Base-by-base conservation (phyloP, 2,888 invertebrate genomes). In the Metalampra italica region DNA sequence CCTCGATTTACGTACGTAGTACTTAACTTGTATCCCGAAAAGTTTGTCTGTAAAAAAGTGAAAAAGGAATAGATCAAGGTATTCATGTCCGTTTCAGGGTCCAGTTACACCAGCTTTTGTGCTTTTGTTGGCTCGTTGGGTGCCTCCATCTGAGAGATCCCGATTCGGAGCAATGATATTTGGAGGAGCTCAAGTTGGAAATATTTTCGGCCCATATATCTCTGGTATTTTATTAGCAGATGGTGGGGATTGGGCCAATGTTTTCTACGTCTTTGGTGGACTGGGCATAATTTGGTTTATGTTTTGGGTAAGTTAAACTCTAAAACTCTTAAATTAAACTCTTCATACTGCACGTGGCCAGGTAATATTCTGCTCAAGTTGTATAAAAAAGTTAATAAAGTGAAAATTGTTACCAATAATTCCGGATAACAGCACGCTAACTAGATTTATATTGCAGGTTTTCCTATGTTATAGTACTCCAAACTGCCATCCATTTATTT, bases 71-170 rank as follows among this genome's bases (percentile, higher is more conserved):
- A 3, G 3, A 5, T 22, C 22, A 22, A 22, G 22, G 22, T 22
- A 22, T 22, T 3, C n/a, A 12, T 12, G 7, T 9, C 39, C 7
- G 7, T 62, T 75, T 45, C 56, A 92, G 92, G 92, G 92, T 37
- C 89, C 91, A 9, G 90, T 91, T 0, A 92, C 90, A 52, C 92
- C 91, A 41, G 92, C 93, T 0, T 91, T 94, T 72, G 91, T 92
- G 9, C 76, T 90, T 0, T 64, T 93, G 8, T 68, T 92, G 54
- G 91, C 92, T 0, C 80, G 91, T 62, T 92, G 92, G 92, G 88
- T 90, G 0, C 91, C 92, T 0, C 90, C 91, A 0, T 63, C 81
- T 4, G 92, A 92, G 58, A 71, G 92, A 32, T 91, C 91, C 4
- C 71, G 85, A 40, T 82, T 92, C 38, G 91, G 92, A 0, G 90